phyloP scores from a whole-genome alignment of 2,888 invertebrate genomes.

The Troides aeacus region DNA sequence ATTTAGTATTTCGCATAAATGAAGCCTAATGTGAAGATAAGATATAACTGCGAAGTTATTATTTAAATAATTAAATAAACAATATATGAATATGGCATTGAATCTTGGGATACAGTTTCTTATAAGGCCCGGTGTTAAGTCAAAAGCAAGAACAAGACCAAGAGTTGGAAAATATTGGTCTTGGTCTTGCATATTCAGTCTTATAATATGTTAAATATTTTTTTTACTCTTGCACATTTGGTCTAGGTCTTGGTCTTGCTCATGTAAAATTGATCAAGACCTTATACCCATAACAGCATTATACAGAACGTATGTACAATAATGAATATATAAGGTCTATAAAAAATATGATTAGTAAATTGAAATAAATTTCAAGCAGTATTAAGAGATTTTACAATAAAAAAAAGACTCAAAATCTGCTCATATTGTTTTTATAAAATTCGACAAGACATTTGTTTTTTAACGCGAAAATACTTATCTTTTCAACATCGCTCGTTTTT shows the following conservation, averaged over 20 bases:
- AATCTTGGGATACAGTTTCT: slow-evolving; percentile 1
- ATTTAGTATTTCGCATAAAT: slow-evolving; percentile 2
- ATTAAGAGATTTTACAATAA: slow-evolving; percentile 10
- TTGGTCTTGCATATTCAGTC: too few species aligned
- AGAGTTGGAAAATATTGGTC: too few species aligned
- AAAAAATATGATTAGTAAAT: too few species aligned
- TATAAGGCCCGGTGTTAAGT: background rate
- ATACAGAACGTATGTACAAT: too few species aligned
- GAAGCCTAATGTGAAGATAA: slow-evolving; percentile 14
- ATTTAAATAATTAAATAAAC: slow-evolving; percentile 8
- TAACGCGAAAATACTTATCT: background rate
- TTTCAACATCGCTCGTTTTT: background rate
- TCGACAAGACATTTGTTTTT: too few species aligned
- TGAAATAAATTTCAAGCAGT: background rate
- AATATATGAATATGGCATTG: slow-evolving; percentile 10
- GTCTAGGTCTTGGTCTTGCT: too few species aligned
- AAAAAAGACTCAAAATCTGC: slow-evolving; percentile 5
- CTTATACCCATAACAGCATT: too few species aligned
- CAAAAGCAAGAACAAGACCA: too few species aligned
- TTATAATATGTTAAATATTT: too few species aligned
- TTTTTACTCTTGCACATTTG: too few species aligned
- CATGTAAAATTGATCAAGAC: too few species aligned
- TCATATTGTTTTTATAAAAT: background rate
- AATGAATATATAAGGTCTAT: too few species aligned
- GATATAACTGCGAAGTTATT: background rate